Conservation (phyloP, 2,797 vertebrate species). For the Acanthopagrus latus region DNA sequence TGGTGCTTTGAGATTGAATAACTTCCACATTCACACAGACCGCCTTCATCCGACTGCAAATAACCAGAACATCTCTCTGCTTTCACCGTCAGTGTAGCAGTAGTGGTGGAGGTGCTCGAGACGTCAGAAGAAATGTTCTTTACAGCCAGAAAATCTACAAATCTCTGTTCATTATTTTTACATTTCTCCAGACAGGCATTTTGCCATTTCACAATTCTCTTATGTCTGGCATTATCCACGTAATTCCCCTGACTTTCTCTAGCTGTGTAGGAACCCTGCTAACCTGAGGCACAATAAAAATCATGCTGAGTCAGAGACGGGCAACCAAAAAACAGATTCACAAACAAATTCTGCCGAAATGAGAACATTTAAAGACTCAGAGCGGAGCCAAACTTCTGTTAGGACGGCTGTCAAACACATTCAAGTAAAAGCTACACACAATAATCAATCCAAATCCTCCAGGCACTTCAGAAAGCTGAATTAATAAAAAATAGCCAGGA, state of each 20-base stretch:
- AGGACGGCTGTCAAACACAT: conserved; percentile 18
- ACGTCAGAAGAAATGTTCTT: neutral
- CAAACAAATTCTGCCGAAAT: neutral
- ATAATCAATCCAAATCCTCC: conserved; percentile 44
- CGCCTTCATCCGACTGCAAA: neutral
- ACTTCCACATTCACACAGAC: conserved; percentile 1
- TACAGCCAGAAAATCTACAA: neutral
- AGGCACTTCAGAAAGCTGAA: conserved; percentile 50
- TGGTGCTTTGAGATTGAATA: conserved; percentile 5
- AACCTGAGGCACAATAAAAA: conserved; percentile 11
- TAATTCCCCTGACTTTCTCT: neutral
- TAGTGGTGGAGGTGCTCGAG: neutral
- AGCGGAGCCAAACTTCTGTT: conserved; percentile 17
- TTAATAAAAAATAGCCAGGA: conserved; percentile 59
- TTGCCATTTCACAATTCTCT: neutral
- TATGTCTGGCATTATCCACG: neutral
- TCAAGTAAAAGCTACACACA: conserved; percentile 28
- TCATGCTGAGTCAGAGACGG: conserved; percentile 44
- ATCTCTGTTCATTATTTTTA: neutral
- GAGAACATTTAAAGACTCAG: neutral
- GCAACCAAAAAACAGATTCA: conserved; percentile 31
- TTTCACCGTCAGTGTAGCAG: neutral
- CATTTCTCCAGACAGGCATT: neutral
- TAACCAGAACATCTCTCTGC: neutral
- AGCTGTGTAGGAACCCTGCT: conserved; percentile 45